phyloP scores from a whole-genome alignment of 2,888 invertebrate species.

The Stomorhina lunata region DNA sequence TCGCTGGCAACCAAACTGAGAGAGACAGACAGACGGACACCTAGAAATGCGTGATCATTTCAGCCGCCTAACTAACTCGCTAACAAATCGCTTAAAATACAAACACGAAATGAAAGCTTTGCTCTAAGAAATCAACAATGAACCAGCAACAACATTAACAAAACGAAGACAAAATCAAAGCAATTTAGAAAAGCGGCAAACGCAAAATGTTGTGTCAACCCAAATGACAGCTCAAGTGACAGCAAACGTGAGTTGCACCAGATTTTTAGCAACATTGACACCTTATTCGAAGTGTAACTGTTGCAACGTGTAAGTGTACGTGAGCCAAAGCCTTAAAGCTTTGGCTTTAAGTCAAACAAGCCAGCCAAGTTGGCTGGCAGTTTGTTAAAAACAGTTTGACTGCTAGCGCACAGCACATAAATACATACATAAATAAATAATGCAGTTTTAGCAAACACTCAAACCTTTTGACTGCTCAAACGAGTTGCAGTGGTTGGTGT shows the following conservation, averaged over 20 bases:
- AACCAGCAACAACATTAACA: neutral
- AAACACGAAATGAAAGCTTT: conserved; percentile 22
- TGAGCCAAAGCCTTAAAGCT: conserved; percentile 23
- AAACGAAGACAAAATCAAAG: conserved; percentile 1
- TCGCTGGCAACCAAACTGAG: conserved; percentile 15
- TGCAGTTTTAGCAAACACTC: conserved; percentile 23
- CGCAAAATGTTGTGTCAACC: conserved; percentile 63
- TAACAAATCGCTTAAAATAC: neutral
- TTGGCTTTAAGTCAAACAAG: no score
- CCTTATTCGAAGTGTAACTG: conserved; percentile 47
- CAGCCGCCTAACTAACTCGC: neutral
- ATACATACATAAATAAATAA: conserved; percentile 43
- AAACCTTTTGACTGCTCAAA: conserved; percentile 30
- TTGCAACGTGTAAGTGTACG: conserved; percentile 49
- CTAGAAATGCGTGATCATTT: conserved; percentile 56
- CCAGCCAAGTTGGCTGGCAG: conserved; percentile 11
- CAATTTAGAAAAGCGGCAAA: conserved; percentile 57
- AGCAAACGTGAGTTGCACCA: conserved; percentile 66
- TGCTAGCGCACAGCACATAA: neutral
- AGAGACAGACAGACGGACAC: neutral
- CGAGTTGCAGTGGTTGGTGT: conserved; percentile 15
- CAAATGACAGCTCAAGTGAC: conserved; percentile 63
- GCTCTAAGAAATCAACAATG: neutral
- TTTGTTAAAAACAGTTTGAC: neutral
- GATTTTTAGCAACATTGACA: conserved; percentile 63